Evolutionary conservation across 2,113 vertebrate species (phyloP).

Genomic region (Deroptyus accipitrinus): DNA sequence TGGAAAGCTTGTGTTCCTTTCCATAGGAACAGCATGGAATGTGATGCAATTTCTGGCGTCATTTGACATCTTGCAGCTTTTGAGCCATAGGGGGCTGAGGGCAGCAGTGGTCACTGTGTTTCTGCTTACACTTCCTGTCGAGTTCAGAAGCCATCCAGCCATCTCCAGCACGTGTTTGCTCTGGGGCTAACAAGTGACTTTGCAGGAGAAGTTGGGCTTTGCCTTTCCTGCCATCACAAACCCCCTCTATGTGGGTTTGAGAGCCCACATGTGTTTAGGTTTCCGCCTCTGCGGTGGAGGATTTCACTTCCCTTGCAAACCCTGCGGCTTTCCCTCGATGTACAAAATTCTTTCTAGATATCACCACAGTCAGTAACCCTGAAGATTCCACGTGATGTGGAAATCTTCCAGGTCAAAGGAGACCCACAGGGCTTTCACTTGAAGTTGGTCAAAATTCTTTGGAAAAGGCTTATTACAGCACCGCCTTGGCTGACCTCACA

Average conservation of each 20-base stretch:
- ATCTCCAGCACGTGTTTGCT: background rate
- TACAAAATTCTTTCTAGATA: background rate
- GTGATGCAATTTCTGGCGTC: background rate
- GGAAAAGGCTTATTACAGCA: background rate
- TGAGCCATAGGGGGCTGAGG: background rate
- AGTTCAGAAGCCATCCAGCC: background rate
- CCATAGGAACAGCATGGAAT: background rate
- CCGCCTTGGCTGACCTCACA: background rate
- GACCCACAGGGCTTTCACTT: background rate
- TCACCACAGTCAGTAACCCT: rapidly evolving
- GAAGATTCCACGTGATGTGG: background rate
- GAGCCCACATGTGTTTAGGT: background rate
- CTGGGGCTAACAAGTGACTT: background rate
- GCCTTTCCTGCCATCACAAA: rapidly evolving
- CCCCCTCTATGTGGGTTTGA: too few relatives aligned
- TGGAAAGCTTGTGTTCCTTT: background rate
- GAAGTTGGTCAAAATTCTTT: background rate
- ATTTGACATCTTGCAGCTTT: background rate
- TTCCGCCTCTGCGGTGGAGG: rapidly evolving
- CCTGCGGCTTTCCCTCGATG: background rate
- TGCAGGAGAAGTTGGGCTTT: rapidly evolving
- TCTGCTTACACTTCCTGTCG: background rate
- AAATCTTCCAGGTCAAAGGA: background rate
- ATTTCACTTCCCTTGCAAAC: background rate
- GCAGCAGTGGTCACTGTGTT: background rate